Base-by-base conservation (phyloP, 2,797 vertebrate species). In the Rallus crepitans region DNA sequence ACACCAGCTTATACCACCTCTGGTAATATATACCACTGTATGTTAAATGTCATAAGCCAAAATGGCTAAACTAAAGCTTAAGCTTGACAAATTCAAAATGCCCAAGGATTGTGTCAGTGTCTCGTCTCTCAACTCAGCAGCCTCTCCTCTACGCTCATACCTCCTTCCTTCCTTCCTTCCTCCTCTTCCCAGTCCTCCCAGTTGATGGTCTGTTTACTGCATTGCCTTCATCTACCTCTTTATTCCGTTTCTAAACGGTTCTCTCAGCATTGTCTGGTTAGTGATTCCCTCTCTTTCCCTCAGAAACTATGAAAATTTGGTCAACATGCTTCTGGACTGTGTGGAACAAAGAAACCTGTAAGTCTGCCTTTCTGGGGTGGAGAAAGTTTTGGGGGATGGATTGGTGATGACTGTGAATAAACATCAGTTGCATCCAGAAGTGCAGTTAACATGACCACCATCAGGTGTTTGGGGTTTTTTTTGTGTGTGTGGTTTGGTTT, bases 341-440 rank as follows among this genome's bases (percentile, higher is more conserved):
- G 97, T 99, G 93, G 98, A 98, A 57, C 98, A 99, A 96, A 99
- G 99, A 97, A 99, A 99, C 97, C 97, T 99, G 99, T 99, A 98
- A 94, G 99, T 98, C 37, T 30, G 8, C 12, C 8, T 31, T 60
- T 76, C 21, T 63, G 12, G 60, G 15, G 13, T 2, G 14, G 28
- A 69, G 42, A 52, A 11, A 15, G 14, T 25, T 50, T 27, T 35
- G 7, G 0, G 4, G 10, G 12, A 9, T 53, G 33, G 48, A 4
- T 68, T 65, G 14, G 55, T 76, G 25, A 7, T 64, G 60, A 13
- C 9, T 53, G 4, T 25, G 11, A 50, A 24, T 73, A 77, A 42
- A 8, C 48, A 55, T 17, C 18, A 12, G 0, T 52, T 50, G 14
- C 35, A 52, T 88, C 15, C 30, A 71, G 23, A 45, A 66, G 15